Percentiles rank a stretch among this genome's conserved stretches.
Conservation (phyloP, 2,797 vertebrate species). For the Mormyrops attenuatus region DNA sequence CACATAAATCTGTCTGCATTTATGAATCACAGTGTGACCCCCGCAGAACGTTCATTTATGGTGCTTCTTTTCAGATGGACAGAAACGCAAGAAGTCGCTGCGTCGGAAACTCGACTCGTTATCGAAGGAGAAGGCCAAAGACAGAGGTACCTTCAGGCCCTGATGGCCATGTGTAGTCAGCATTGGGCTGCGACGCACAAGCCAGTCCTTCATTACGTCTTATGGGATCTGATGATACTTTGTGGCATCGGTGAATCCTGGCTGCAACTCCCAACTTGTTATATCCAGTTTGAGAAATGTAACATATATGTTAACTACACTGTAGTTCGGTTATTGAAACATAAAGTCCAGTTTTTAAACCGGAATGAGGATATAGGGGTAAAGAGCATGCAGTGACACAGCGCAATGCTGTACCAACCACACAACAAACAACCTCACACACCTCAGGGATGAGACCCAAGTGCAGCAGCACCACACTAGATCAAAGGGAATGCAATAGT, state of each 20-base stretch:
- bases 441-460: neutral
- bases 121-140: slow-evolving; percentile 90
- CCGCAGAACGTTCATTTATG: neutral
- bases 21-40: neutral
- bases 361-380: neutral
- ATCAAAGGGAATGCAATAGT: neutral
- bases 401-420: neutral
- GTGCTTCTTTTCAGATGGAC: slow-evolving; percentile 74
- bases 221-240: neutral
- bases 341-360: neutral
- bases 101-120: slow-evolving; percentile 93
- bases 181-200: neutral
- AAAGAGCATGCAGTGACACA: neutral
- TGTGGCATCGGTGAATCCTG: neutral
- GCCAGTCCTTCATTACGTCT: neutral
- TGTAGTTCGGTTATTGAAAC: neutral
- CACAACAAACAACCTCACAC: neutral
- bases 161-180: neutral
- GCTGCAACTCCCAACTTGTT: neutral
- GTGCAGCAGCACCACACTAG: neutral
- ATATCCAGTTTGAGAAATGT: neutral
- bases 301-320: neutral
- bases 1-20: neutral
- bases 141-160: slow-evolving; percentile 62
- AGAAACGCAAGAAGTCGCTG: slow-evolving; percentile 93